phyloP scores from a whole-genome alignment of 1,140 invertebrate genomes.

The Theocolax elegans region DNA sequence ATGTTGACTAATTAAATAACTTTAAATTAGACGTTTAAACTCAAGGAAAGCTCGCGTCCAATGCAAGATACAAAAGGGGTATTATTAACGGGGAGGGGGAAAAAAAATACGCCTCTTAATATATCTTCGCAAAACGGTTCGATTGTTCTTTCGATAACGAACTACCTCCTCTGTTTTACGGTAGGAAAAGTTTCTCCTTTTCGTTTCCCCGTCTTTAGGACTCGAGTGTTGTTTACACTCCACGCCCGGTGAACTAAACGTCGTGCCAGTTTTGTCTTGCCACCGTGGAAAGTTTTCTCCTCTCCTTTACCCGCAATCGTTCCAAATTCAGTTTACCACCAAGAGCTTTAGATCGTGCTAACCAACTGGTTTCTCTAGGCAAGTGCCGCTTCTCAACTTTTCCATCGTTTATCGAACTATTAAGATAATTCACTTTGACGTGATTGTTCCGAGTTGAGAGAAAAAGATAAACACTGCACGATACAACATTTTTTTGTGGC shows the following conservation, averaged over 20 bases:
- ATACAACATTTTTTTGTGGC: no score
- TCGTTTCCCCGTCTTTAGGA: constrained; percentile 5
- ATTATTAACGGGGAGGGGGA: no score
- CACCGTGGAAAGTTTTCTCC: constrained; percentile 33
- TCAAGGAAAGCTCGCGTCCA: neutral
- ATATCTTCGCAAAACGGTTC: no score
- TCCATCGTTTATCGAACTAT: neutral
- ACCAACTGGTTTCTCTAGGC: neutral
- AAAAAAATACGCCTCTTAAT: no score
- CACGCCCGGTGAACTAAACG: constrained; percentile 19
- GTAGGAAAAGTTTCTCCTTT: constrained; percentile 17
- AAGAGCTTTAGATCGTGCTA: constrained; percentile 2
- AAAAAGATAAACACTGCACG: neutral
- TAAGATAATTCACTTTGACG: neutral
- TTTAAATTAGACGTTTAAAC: neutral
- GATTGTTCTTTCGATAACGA: constrained; percentile 14
- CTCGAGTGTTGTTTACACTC: constrained; percentile 37
- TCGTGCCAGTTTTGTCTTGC: constrained; percentile 28
- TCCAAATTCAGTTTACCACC: constrained; percentile 17
- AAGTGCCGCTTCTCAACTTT: constrained; percentile 4
- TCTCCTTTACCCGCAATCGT: constrained; percentile 6
- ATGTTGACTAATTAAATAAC: no score
- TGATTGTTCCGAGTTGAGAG: neutral
- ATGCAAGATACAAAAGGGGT: neutral
- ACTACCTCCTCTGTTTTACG: constrained; percentile 3